A percentile compares a stretch with the other conserved stretches of the same genome.
Conservation (phyloP, 2,113 vertebrate species). For the Neodontobutis hainanensis region DNA sequence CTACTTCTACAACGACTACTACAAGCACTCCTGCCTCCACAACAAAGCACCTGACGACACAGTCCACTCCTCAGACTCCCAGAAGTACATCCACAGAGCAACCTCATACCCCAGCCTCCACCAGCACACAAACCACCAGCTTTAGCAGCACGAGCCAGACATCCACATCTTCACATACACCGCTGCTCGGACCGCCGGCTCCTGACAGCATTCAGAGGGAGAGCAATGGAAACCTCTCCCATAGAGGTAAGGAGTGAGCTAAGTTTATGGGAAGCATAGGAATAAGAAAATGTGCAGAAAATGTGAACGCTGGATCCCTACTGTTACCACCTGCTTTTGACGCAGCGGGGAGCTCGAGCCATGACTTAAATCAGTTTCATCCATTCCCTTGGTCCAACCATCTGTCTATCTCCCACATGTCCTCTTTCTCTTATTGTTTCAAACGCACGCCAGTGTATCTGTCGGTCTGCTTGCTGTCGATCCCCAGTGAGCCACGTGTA, state of each 20-base stretch:
- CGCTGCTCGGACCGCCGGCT: slow-evolving; percentile 41
- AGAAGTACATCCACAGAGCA: slow-evolving; percentile 39
- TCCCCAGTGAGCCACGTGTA: slow-evolving; percentile 53
- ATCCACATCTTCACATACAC: slow-evolving; percentile 60
- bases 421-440: background rate
- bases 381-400: slow-evolving; percentile 19
- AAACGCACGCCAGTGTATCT: background rate
- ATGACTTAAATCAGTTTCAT: slow-evolving; percentile 34
- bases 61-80: slow-evolving; percentile 35
- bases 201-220: slow-evolving; percentile 81
- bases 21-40: slow-evolving; percentile 28
- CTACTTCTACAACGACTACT: slow-evolving; percentile 29
- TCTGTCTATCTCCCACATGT: slow-evolving; percentile 21
- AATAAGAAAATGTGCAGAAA: background rate
- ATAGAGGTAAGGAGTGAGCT: slow-evolving; percentile 85
- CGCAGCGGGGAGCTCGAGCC: slow-evolving; percentile 49
- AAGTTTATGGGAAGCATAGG: background rate
- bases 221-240: slow-evolving; percentile 88
- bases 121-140: slow-evolving; percentile 38
- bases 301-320: background rate
- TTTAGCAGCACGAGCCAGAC: slow-evolving; percentile 53
- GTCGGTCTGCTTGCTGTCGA: slow-evolving; percentile 19
- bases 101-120: slow-evolving; percentile 31
- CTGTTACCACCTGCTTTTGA: slow-evolving; percentile 18
- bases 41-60: slow-evolving; percentile 11